Evolutionary conservation across 2,797 vertebrate species (phyloP), one percentile per base, ranked within the genome.

Genomic region (Enteromius viviparus): DNA sequence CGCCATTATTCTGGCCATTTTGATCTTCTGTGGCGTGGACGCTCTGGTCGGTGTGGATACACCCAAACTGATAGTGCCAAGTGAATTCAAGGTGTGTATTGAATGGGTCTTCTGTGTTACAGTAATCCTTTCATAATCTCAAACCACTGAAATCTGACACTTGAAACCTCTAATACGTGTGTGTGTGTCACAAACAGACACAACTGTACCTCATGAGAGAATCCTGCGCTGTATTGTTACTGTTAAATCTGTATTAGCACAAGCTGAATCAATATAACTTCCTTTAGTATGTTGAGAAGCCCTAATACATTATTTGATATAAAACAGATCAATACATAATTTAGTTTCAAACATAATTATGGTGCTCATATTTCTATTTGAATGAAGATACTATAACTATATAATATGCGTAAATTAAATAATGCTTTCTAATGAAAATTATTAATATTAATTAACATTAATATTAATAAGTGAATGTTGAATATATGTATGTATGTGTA

Each of bases 61-160:
- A 86, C 98, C 98, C 0, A 99, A 99, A 91, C 94, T 99, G 74
- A 94, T 99, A 77, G 98, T 99, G 94, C 98, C 98, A 92, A 98
- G 95, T 81, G 96, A 99, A 94, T 99, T 99, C 92, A 99, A 99
- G 96, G 98, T 85, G 64, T 69, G 40, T 70, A 17, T 12, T 45
- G 19, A 26, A 19, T 49, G 42, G 26, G n/a, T 83, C 64, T 64
- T 81, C 26, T 80, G 34, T 74, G 69, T 81, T 65, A 40, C 58
- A 15, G 34, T 76, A 69, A 83, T 83, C 65, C 21, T 69, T 62
- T 49, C 62, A 77, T 83, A 58, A 0, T 70, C n/a, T 12, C 26
- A 66, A 82, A 76, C 51, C 26, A 6, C 45, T 71, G 78, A 80
- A 62, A 53, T 71, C 11, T 1, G 37, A 80, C 78, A 80, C 34